These are phyloP conservation scores for Rachycentron canadum DNA, from an alignment of 2,797 vertebrate genomes.

Conservation along the genomic window DNA sequence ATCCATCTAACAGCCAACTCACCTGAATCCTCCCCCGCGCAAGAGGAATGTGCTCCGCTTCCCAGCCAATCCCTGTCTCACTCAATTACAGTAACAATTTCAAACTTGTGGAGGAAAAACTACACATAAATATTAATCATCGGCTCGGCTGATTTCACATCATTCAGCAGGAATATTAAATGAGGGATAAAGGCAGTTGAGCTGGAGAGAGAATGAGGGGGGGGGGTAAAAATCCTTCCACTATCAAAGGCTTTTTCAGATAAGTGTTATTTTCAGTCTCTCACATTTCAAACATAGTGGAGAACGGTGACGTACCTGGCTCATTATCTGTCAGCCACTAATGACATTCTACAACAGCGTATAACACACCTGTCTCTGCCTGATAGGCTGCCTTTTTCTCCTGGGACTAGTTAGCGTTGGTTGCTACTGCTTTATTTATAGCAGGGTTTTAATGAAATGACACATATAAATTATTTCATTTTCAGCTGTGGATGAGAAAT, in stretches of 20 bases:
- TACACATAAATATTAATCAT: slow-evolving; percentile 75
- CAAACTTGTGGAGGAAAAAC: slow-evolving; percentile 55
- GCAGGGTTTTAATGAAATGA: slow-evolving; percentile 75
- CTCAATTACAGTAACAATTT: slow-evolving; percentile 64
- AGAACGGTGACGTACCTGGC: slow-evolving; percentile 55
- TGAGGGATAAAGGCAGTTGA: slow-evolving; percentile 47
- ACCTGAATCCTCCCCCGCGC: slow-evolving; percentile 32
- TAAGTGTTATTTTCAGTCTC: slow-evolving; percentile 69
- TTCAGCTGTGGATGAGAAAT: slow-evolving; percentile 47
- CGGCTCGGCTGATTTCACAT: slow-evolving; percentile 64
- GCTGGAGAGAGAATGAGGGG: slow-evolving; percentile 21
- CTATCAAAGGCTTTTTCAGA: slow-evolving; percentile 69
- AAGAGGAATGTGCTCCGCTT: slow-evolving; percentile 31
- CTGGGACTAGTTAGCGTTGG: slow-evolving; percentile 78
- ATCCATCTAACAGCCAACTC: slow-evolving; percentile 30
- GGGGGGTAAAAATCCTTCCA: slow-evolving; percentile 26
- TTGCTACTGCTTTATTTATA: slow-evolving; percentile 81
- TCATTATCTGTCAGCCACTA: slow-evolving; percentile 76
- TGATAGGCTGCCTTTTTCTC: slow-evolving; percentile 70
- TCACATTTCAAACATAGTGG: slow-evolving; percentile 65
- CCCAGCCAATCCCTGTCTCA: slow-evolving; percentile 36
- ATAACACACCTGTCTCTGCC: slow-evolving; percentile 69
- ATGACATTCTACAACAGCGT: slow-evolving; percentile 68
- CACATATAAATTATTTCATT: slow-evolving; percentile 71
- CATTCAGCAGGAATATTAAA: slow-evolving; percentile 67